A percentile compares a stretch with the other conserved stretches of the same genome.
phyloP scores from a whole-genome alignment of 2,888 invertebrate species.

The Phyllotreta striolata region DNA sequence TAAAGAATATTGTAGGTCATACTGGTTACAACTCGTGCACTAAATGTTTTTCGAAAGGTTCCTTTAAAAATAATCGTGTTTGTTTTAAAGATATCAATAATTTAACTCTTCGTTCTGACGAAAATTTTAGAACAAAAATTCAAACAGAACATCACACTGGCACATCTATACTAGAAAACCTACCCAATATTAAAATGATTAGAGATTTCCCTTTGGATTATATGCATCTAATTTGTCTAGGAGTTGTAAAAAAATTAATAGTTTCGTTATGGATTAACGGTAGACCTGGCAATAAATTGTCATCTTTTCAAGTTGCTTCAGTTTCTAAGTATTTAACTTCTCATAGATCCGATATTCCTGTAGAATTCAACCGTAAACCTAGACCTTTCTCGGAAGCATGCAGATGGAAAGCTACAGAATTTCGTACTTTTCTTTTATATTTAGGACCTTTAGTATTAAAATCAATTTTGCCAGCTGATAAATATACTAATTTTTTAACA shows the following conservation, averaged over 20 bases:
- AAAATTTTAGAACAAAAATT: not conserved
- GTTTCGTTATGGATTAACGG: not conserved
- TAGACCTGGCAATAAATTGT: not conserved
- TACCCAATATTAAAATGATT: not conserved
- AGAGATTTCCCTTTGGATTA: not conserved
- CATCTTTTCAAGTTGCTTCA: not conserved
- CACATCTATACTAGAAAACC: constrained; percentile 3
- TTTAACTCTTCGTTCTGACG: not conserved
- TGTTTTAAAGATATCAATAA: constrained; percentile 1
- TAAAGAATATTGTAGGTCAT: not conserved
- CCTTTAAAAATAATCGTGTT: not conserved
- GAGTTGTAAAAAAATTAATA: not conserved
- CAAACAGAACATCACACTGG: constrained; percentile 7
- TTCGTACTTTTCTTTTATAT: not conserved
- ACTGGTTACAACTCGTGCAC: not conserved
- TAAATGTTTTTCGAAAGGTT: not conserved
- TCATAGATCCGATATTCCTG: not conserved
- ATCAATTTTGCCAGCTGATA: not conserved
- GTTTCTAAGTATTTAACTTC: not conserved
- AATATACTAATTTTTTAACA: constrained; percentile 23
- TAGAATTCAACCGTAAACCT: not conserved
- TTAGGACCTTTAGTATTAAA: constrained; percentile 10
- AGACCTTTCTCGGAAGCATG: not conserved
- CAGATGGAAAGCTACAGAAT: constrained; percentile 1
- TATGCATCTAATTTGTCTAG: too few relatives aligned